A percentile compares a stretch with the other conserved stretches of the same genome.
These are phyloP conservation scores for Sarcophaga bullata DNA, from an alignment of 1,140 invertebrate genomes.

Conservation along the genomic window DNA sequence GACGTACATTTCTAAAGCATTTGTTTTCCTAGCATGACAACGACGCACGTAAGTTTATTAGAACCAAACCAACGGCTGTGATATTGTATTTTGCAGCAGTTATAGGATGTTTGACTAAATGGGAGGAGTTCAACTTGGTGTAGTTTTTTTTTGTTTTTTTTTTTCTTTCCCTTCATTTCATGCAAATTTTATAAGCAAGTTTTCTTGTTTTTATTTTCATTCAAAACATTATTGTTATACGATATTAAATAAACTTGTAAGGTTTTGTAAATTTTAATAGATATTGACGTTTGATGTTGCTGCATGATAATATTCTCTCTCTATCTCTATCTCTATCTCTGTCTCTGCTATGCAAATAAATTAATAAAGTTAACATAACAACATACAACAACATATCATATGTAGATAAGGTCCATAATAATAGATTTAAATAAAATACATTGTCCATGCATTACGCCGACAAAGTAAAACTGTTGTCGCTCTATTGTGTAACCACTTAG, in stretches of 20 bases:
- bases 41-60: conserved; percentile 5
- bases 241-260: conserved; percentile 22
- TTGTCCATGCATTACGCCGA: not conserved
- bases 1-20: not conserved
- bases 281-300: conserved; percentile 26
- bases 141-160: not conserved
- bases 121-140: conserved; percentile 11
- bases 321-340: too few species aligned
- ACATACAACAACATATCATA: not conserved
- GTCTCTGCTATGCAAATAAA: not conserved
- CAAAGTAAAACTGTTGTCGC: not conserved
- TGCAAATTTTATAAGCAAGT: not conserved
- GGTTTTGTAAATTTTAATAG: conserved; percentile 25
- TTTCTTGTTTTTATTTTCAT: not conserved
- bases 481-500: conserved; percentile 4
- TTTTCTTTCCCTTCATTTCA: not conserved
- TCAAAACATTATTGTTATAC: not conserved
- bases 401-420: not conserved
- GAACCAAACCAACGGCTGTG: not conserved
- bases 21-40: not conserved
- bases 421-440: not conserved
- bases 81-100: too few species aligned
- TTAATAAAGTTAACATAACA: not conserved
- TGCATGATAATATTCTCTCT: not conserved
- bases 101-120: not conserved